These are phyloP conservation scores for Stictocephala bisonia DNA, from an alignment of 2,888 invertebrate genomes.

Conservation along the genomic window DNA sequence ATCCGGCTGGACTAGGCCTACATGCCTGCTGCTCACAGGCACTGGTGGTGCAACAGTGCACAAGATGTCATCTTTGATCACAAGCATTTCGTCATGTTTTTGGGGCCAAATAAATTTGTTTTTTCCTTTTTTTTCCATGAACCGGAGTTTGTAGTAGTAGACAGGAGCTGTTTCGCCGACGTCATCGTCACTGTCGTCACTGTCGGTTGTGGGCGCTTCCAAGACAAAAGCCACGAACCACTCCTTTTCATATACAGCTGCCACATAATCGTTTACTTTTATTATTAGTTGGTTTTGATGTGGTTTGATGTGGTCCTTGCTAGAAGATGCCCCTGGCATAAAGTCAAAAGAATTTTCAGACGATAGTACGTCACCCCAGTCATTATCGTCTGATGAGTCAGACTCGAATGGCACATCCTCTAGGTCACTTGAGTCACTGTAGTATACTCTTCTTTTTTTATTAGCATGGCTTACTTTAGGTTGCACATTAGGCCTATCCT, in stretches of 20 bases:
- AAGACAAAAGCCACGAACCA: background rate
- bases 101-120: conserved; percentile 11
- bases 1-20: background rate
- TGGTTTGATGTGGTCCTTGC: background rate
- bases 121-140: background rate
- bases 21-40: background rate
- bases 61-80: conserved; percentile 3
- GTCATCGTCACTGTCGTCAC: too few species aligned
- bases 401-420: background rate
- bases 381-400: background rate
- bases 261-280: background rate
- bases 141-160: background rate
- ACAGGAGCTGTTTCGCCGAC: background rate
- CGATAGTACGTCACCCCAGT: background rate
- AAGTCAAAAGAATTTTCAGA: too few species aligned
- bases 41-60: background rate
- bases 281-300: background rate
- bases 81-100: background rate
- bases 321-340: background rate
- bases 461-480: too few species aligned
- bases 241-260: background rate
- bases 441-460: background rate
- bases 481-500: background rate
- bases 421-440: background rate
- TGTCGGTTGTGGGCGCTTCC: too few species aligned